Evolutionary conservation across 2,113 vertebrate species (phyloP), one percentile per base, ranked within the genome.

Genomic region (Polypterus senegalus): DNA sequence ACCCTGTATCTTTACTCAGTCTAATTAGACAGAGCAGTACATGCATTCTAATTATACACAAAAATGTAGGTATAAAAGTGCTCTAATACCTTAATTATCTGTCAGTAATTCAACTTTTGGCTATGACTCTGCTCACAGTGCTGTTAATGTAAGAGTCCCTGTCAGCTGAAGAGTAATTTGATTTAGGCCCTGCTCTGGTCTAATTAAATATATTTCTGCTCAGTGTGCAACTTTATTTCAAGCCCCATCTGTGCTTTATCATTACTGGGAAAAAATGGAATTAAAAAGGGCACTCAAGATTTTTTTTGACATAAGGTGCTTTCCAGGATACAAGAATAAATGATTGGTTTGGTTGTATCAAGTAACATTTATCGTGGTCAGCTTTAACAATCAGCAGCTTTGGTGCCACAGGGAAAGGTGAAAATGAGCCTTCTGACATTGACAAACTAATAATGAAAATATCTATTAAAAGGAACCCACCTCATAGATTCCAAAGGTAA

Each of bases 141-240:
- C 86, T 85, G 80, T 84, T 89, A 88, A 89, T 85, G 80, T 84
- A 86, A 89, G 85, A 86, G 81, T 84, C 87, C 75, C 78, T 88
- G 86, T 89, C 88, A 86, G 78, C 87, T 83, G 74, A 82, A 87
- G 83, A 88, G 85, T 86, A 87, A 91, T 89, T 85, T 87, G 85
- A 91, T 89, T 88, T 88, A 83, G 82, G 74, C 66, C 71, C 65
- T 80, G 68, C 77, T 85, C 83, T 84, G 77, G 86, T 86, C 83
- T 87, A 89, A 88, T 88, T 88, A 86, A 85, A 84, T 85, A 84
- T 82, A 83, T 87, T 88, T 85, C 80, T 86, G 85, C 82, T 78
- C 78, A 76, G 72, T 72, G 74, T 70, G 80, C 83, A 83, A 83
- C 79, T 86, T 88, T 82, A 60, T 54, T 80, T 82, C 61, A 77